phyloP scores from a whole-genome alignment of 2,797 vertebrate genomes.

The Myotis planiceps region DNA sequence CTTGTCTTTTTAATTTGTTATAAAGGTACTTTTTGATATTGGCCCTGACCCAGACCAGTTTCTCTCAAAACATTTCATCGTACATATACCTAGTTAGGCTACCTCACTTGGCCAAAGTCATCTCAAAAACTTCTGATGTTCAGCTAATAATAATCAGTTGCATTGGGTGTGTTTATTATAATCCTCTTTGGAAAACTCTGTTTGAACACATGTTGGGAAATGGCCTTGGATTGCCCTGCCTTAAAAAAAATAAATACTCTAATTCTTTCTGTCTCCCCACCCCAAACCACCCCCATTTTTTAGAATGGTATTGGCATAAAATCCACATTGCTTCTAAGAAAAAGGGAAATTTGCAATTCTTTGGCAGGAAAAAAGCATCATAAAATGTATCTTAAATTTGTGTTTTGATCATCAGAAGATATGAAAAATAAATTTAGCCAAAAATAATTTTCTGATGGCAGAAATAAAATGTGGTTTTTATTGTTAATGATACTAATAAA shows the following conservation, averaged over 20 bases:
- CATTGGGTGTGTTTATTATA: neutral
- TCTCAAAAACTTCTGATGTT: neutral
- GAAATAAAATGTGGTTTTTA: neutral
- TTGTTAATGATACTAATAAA: neutral
- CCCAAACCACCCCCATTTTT: neutral
- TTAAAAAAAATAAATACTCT: neutral
- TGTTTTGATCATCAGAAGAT: slow-evolving; percentile 1
- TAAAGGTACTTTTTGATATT: neutral
- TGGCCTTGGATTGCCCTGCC: neutral
- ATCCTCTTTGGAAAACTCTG: neutral
- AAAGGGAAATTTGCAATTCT: neutral
- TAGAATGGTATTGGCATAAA: neutral
- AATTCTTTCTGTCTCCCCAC: neutral
- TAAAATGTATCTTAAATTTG: neutral
- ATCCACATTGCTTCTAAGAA: neutral
- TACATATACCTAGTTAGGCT: neutral
- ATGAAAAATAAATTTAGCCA: neutral
- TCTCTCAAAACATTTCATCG: neutral
- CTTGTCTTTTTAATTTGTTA: neutral
- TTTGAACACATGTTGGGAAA: neutral
- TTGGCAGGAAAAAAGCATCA: neutral
- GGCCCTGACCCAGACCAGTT: neutral
- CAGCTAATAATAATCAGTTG: neutral
- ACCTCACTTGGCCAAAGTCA: neutral
- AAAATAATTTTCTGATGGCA: neutral